A percentile compares a stretch with the other conserved stretches of the same genome.
phyloP scores from a whole-genome alignment of 2,113 vertebrate genomes.

The Fulmarus glacialis region DNA sequence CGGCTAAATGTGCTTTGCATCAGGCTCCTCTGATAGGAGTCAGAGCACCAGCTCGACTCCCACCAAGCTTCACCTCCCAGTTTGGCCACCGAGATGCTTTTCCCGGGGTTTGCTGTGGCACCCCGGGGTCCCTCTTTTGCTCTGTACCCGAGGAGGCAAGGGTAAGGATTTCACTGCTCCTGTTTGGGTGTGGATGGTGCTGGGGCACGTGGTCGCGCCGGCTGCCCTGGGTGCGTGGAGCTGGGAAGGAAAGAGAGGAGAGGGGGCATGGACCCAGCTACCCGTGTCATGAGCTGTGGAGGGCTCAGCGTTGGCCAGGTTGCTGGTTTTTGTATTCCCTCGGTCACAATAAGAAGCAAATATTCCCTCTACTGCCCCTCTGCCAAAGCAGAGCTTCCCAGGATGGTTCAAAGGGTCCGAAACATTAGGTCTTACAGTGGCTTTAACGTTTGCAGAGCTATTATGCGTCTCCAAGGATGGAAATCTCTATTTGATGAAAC shows the following conservation, averaged over 20 bases:
- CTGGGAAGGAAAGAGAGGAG: background rate
- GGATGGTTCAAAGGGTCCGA: background rate
- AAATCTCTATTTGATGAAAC: background rate
- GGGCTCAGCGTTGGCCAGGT: background rate
- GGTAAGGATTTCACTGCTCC: background rate
- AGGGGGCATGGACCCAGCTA: background rate
- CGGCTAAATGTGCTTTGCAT: background rate
- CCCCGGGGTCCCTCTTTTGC: background rate
- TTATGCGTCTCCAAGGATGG: background rate
- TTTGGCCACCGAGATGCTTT: background rate
- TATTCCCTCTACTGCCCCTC: background rate
- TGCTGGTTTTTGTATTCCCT: background rate
- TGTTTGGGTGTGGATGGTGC: background rate
- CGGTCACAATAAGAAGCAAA: background rate
- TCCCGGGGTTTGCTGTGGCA: background rate
- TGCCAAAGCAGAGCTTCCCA: background rate
- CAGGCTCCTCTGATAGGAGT: background rate
- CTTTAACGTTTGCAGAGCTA: background rate
- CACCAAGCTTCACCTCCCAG: background rate
- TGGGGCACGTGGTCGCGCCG: accelerated
- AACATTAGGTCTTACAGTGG: background rate
- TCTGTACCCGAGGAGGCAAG: background rate
- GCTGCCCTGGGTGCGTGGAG: background rate
- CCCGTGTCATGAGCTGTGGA: background rate
- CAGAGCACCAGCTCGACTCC: background rate